Evolutionary conservation across 2,888 invertebrate genomes (phyloP), one percentile per base, ranked within the genome.

Genomic region (Scaptomyza cyrtandrae): DNA sequence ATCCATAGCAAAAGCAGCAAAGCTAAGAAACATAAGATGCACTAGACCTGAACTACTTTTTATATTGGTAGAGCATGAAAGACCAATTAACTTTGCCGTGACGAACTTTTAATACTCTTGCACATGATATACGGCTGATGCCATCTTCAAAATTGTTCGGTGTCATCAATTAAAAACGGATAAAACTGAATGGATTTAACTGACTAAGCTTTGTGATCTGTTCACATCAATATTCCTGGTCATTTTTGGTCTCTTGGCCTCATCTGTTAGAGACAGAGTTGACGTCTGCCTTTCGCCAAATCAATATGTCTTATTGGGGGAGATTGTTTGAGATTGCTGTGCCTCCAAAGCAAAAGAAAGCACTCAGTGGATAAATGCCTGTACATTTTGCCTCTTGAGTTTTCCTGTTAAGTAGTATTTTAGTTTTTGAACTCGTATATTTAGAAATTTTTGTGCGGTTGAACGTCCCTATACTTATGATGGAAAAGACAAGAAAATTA

Each of bases 11-110:
- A 58, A 74, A 69, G 60, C 70, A 69, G 60, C 70, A 48, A 56
- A 58, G 62, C 58, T 64, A 57, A 65, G 71, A 78, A 78, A 72
- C 75, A 66, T 65, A 70, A 83, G 80, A 78, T 71, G 64, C 84
- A 86, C 65, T 75, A 84, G 84, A 86, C 79, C 84, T 71, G 80
- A 84, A 80, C 84, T 65, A 60, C 64, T 73, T 71, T 66, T 45
- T 60, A 58, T 69, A 65, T 53, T 63, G 59, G 39, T 60, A 62
- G 54, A 53, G 58, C 61, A 63, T 41, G 62, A 58, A 63, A 75
- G 55, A 66, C 44, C 53, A 57, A 35, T 41, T 54, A 57, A 39
- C 45, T 60, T 66, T 57, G 61, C 24, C 44, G 60, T 63, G 45
- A 54, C 55, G 61, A 74, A 69, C 41, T 41, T 55, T n/a, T 37